Percentiles rank a stretch among this genome's conserved stretches.
These are phyloP conservation scores for Trichoplusia ni DNA, from an alignment of 1,140 invertebrate genomes.

Conservation along the genomic window DNA sequence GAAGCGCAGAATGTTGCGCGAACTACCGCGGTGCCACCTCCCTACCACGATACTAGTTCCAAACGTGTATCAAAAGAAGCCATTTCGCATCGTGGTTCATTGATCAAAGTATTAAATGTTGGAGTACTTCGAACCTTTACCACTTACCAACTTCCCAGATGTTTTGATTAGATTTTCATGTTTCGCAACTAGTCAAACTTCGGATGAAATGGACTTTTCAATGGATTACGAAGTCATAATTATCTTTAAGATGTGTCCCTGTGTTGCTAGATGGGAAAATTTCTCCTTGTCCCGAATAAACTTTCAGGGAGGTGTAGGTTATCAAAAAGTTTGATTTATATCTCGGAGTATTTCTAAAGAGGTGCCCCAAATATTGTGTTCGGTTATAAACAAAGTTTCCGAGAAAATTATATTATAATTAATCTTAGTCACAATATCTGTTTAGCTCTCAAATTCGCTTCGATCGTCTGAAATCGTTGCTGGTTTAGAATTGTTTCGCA, in stretches of 20 bases:
- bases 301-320: background rate
- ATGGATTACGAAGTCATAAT: slow-evolving; percentile 22
- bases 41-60: too few relatives aligned
- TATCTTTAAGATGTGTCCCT: slow-evolving; percentile 23
- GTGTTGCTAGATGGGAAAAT: slow-evolving; percentile 7
- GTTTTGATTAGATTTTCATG: slow-evolving; percentile 57
- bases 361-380: background rate
- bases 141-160: slow-evolving; percentile 38
- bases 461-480: too few relatives aligned
- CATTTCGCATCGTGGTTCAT: slow-evolving; percentile 39
- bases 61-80: slow-evolving; percentile 44
- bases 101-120: slow-evolving; percentile 51
- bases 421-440: too few relatives aligned
- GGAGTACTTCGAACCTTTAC: slow-evolving; percentile 29
- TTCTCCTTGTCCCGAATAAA: slow-evolving; percentile 15
- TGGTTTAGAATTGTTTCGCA: too few relatives aligned
- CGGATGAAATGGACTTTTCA: slow-evolving; percentile 26
- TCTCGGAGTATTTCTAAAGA: background rate
- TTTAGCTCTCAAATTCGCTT: too few relatives aligned
- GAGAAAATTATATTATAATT: too few relatives aligned
- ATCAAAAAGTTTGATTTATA: slow-evolving; percentile 15
- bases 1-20: background rate
- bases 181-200: slow-evolving; percentile 34
- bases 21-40: too few relatives aligned
- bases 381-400: too few relatives aligned